Conservation (phyloP, 2,888 invertebrate species). For the Campoplex capitator region DNA sequence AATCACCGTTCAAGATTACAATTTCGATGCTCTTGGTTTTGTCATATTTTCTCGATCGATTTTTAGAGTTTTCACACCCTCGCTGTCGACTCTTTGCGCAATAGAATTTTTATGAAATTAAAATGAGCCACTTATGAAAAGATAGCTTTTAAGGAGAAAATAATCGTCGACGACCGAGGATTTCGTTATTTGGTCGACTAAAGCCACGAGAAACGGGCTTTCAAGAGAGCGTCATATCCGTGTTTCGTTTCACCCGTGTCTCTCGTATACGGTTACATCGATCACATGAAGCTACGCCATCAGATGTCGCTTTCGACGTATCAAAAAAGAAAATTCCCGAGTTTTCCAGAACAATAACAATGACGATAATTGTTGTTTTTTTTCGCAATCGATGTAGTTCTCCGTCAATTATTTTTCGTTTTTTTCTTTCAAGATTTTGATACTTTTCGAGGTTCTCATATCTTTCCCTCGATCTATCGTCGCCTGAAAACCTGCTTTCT, state of each 20-base stretch:
- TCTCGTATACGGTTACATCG: too few relatives aligned
- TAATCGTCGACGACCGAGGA: slow-evolving; percentile 27
- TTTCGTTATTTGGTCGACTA: slow-evolving; percentile 22
- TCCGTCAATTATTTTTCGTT: background rate
- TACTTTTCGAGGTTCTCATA: too few relatives aligned
- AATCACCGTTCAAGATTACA: background rate
- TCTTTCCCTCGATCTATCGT: too few relatives aligned
- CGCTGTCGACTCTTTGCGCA: background rate
- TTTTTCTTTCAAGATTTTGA: too few relatives aligned
- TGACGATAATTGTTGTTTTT: background rate
- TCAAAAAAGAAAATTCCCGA: slow-evolving; percentile 35
- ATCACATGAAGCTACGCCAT: slow-evolving; percentile 6
- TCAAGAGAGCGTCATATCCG: slow-evolving; percentile 35
- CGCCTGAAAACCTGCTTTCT: too few relatives aligned
- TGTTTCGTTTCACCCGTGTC: slow-evolving; percentile 13
- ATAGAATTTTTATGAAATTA: background rate
- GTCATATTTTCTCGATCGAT: background rate
- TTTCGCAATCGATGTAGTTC: background rate
- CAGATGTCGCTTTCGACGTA: slow-evolving; percentile 49
- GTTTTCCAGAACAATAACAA: slow-evolving; percentile 11
- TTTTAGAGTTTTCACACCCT: background rate
- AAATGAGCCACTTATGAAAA: background rate
- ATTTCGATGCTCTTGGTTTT: background rate
- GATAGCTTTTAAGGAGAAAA: slow-evolving; percentile 6
- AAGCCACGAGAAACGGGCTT: slow-evolving; percentile 37